phyloP scores from a whole-genome alignment of 2,888 invertebrate genomes.

The Dasypogon diadema region DNA sequence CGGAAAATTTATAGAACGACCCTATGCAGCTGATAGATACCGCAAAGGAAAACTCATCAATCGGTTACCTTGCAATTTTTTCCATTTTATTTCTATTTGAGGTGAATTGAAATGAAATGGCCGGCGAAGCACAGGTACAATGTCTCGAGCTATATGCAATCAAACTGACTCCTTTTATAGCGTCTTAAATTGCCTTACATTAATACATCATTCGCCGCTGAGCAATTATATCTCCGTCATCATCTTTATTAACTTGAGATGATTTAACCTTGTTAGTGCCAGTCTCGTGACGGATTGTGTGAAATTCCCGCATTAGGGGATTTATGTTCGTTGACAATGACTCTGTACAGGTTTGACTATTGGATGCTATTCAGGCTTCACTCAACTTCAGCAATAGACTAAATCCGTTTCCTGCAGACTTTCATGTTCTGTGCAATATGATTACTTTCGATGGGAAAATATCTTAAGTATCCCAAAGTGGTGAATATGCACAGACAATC shows the following conservation, averaged over 20 bases:
- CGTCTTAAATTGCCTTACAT: slow-evolving; percentile 55
- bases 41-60: slow-evolving; percentile 50
- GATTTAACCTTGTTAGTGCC: slow-evolving; percentile 48
- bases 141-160: slow-evolving; percentile 37
- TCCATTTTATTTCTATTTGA: slow-evolving; percentile 40
- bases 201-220: slow-evolving; percentile 54
- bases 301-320: slow-evolving; percentile 46
- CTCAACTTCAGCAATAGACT: neutral
- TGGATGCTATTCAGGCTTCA: slow-evolving; percentile 22
- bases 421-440: slow-evolving; percentile 17
- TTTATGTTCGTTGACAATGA: neutral
- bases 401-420: neutral
- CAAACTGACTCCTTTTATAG: slow-evolving; percentile 54
- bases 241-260: slow-evolving; percentile 50
- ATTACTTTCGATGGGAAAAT: slow-evolving; percentile 9
- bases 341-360: neutral
- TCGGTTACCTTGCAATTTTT: slow-evolving; percentile 31
- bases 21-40: slow-evolving; percentile 12
- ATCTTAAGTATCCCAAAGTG: neutral
- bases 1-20: slow-evolving; percentile 48
- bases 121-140: slow-evolving; percentile 13
- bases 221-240: slow-evolving; percentile 55
- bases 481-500: neutral
- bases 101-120: slow-evolving; percentile 38
- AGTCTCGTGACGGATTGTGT: slow-evolving; percentile 49